These are phyloP conservation scores for Gymnosoma rotundatum DNA, from an alignment of 2,888 invertebrate genomes.

Conservation along the genomic window DNA sequence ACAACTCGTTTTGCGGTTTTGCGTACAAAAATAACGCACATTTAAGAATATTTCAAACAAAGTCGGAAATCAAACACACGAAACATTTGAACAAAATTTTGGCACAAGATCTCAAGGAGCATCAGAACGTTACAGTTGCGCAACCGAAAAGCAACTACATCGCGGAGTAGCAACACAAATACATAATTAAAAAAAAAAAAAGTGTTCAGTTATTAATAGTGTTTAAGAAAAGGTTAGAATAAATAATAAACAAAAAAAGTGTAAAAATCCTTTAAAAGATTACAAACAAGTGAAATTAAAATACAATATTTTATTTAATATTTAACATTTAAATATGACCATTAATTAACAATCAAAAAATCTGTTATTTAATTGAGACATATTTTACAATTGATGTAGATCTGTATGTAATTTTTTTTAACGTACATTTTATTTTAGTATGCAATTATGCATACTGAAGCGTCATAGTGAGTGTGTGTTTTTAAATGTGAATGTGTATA, in stretches of 20 bases:
- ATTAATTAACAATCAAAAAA: constrained; percentile 5
- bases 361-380: neutral
- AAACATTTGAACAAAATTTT: constrained; percentile 68
- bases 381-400: no score
- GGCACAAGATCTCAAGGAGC: constrained; percentile 57
- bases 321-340: neutral
- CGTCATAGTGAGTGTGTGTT: constrained; percentile 4
- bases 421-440: constrained; percentile 42
- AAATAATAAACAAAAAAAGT: neutral
- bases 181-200: constrained; percentile 21
- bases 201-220: constrained; percentile 30
- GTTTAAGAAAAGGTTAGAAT: constrained; percentile 50
- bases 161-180: constrained; percentile 56
- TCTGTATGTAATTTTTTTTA: constrained; percentile 7
- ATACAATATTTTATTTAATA: neutral
- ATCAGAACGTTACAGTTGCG: constrained; percentile 79
- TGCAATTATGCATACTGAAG: constrained; percentile 47
- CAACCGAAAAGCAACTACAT: constrained; percentile 78
- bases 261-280: constrained; percentile 6
- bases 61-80: constrained; percentile 70
- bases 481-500: constrained; percentile 34
- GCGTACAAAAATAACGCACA: constrained; percentile 23
- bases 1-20: constrained; percentile 52
- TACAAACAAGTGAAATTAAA: neutral
- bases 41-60: constrained; percentile 69